Conservation (phyloP, 2,888 invertebrate species). For the Bruchidius siliquastri region DNA sequence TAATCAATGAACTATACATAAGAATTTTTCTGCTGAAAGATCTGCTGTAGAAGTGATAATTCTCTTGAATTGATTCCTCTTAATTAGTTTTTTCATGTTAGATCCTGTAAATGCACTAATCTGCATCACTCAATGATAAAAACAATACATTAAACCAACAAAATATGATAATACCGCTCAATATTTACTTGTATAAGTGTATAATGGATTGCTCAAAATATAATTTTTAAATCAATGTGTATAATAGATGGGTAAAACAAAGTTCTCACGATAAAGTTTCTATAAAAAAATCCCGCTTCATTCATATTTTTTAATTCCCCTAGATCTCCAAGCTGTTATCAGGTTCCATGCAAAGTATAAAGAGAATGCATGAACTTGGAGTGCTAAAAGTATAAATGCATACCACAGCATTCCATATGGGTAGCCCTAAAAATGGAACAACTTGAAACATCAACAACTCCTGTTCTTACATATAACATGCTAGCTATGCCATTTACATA, state of each 20-base stretch:
- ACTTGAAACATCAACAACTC: background rate
- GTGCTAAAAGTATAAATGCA: conserved; percentile 78
- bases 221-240: background rate
- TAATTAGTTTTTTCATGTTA: too few species aligned
- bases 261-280: background rate
- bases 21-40: too few species aligned
- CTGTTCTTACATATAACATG: too few species aligned
- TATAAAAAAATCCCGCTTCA: conserved; percentile 41
- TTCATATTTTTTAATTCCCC: conserved; percentile 67
- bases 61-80: too few species aligned
- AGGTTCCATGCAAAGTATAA: conserved; percentile 80
- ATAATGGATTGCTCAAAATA: background rate
- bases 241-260: background rate
- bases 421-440: conserved; percentile 61
- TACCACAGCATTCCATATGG: conserved; percentile 93
- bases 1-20: background rate
- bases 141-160: too few species aligned
- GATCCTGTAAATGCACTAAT: too few species aligned
- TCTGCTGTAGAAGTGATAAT: too few species aligned
- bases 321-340: conserved; percentile 76
- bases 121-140: too few species aligned
- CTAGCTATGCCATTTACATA: too few species aligned
- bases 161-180: too few species aligned
- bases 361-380: conserved; percentile 86
- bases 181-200: background rate